Evolutionary conservation across 2,888 invertebrate species (phyloP), one percentile per base, ranked within the genome.

Genomic region (Rhynchonema sp.): DNA sequence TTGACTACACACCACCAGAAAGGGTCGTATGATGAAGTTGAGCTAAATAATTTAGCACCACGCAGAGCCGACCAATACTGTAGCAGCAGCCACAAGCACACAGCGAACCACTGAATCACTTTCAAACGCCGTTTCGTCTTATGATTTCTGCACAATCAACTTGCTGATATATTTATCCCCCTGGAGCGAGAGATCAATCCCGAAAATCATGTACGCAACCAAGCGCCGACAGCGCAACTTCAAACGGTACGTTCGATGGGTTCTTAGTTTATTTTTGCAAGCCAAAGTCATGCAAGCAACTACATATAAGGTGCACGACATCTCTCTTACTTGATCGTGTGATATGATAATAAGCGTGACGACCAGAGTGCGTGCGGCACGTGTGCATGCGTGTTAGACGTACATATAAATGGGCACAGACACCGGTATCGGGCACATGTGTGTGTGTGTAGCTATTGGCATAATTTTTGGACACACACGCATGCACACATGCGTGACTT

Each of bases 151-250:
- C n/a, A n/a, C n/a, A n/a, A n/a, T n/a, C n/a, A n/a, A n/a, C n/a
- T n/a, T n/a, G n/a, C n/a, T n/a, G n/a, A n/a, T n/a, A n/a, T n/a
- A n/a, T n/a, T n/a, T n/a, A n/a, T n/a, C n/a, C n/a, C n/a, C 20
- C 38, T 38, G 6, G 20, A 26, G 26, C 1, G 26, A 2, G 26
- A n/a, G 53, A 53, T 1, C 2, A 6, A 26, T 3, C 23, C 1
- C 3, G 25, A 25, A n/a, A 25, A 28, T 26, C 55, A 58, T 58
- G 58, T 58, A 58, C 26, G 58, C 58, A 20, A 58, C 58, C 1
- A 58, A 58, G 58, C 46, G 58, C 1, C 58, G 58, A 30, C 58
- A 58, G n/a, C 58, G 58, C 1, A 58, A 58, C 28, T 58, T 58
- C 58, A 58, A 58, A 23, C 49, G 58, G 58, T 58, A 28, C 28